phyloP scores from a whole-genome alignment of 2,797 vertebrate genomes.

The Cossypha caffra region DNA sequence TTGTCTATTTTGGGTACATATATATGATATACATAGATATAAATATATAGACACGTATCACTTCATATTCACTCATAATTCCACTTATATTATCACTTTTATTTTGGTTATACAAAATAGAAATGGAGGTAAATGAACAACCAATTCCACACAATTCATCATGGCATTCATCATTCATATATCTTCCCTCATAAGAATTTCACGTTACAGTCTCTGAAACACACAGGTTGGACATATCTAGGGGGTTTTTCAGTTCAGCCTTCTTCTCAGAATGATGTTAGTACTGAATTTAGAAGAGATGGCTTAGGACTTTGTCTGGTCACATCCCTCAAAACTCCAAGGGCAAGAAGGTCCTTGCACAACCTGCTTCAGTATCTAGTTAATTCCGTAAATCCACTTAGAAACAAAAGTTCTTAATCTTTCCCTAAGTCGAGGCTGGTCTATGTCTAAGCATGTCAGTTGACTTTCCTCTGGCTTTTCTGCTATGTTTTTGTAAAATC shows the following conservation, averaged over 20 bases:
- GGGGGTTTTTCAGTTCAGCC: not conserved
- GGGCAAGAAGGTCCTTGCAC: not conserved
- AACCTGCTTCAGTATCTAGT: not conserved
- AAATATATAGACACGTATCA: not conserved
- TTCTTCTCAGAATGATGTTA: not conserved
- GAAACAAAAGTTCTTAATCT: not conserved
- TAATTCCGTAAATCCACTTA: not conserved
- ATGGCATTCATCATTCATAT: not conserved
- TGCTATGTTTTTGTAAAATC: not conserved
- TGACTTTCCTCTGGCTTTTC: not conserved
- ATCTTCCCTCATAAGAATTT: not conserved
- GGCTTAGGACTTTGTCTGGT: not conserved
- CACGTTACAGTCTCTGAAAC: not conserved
- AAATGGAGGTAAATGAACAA: not conserved
- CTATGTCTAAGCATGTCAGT: not conserved
- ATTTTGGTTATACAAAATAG: not conserved
- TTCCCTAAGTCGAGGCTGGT: not conserved
- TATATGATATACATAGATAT: too few species aligned
- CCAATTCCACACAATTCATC: not conserved
- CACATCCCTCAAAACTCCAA: not conserved
- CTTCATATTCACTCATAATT: not conserved
- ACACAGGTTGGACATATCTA: not conserved
- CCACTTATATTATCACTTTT: not conserved
- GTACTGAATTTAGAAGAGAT: not conserved
- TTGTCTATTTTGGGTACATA: not conserved